phyloP scores from a whole-genome alignment of 2,888 invertebrate species.

The Onchidella celtica region DNA sequence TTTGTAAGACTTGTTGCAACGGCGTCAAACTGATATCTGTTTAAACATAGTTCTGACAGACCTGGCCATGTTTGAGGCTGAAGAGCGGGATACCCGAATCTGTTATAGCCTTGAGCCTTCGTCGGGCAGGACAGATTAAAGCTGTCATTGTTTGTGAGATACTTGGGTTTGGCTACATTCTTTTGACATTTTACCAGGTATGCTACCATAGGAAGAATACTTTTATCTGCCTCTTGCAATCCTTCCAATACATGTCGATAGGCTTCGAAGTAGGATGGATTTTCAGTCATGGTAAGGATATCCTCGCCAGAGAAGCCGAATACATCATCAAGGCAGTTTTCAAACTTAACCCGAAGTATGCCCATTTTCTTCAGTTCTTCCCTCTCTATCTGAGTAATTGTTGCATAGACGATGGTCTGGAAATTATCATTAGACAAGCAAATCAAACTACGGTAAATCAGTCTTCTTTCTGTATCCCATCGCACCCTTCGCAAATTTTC shows the following conservation, averaged over 20 bases:
- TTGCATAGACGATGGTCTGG: conserved; percentile 4
- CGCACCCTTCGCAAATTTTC: neutral
- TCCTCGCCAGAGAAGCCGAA: neutral
- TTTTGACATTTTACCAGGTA: neutral
- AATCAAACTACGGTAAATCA: conserved; percentile 6
- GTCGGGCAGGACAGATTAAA: neutral
- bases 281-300: neutral
- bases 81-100: neutral
- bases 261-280: conserved; percentile 3
- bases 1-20: neutral
- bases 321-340: conserved; percentile 13
- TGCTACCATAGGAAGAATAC: neutral
- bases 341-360: neutral
- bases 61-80: neutral
- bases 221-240: neutral
- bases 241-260: conserved; percentile 20
- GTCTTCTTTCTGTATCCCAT: neutral
- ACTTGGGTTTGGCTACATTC: neutral
- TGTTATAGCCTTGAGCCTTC: neutral
- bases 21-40: neutral
- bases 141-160: neutral
- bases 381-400: neutral
- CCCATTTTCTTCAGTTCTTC: neutral
- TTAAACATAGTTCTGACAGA: neutral
- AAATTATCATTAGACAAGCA: conserved; percentile 11